These are phyloP conservation scores for Acrossocheilus fasciatus DNA, from an alignment of 2,797 vertebrate species.

Conservation along the genomic window DNA sequence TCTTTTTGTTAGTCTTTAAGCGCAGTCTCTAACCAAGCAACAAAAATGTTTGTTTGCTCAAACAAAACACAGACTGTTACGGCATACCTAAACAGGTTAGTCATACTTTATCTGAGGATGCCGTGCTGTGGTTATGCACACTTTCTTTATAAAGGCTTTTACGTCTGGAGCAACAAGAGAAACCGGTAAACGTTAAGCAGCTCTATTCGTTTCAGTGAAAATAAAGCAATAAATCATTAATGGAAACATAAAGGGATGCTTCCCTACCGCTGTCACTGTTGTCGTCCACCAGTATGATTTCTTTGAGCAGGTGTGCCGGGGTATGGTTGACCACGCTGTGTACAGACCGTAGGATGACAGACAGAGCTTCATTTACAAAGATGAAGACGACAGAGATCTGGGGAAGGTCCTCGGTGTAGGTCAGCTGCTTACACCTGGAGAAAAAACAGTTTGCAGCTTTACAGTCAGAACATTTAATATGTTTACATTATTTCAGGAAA, in stretches of 20 bases:
- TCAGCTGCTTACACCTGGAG: conserved; percentile 89
- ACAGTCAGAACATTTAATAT: not conserved
- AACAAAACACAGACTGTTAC: conserved; percentile 12
- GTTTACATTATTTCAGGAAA: not conserved
- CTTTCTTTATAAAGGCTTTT: not conserved
- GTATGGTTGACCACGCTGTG: conserved; percentile 98
- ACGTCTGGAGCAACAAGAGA: conserved; percentile 10
- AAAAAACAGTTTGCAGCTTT: conserved; percentile 27
- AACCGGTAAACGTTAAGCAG: not conserved
- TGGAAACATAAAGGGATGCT: not conserved
- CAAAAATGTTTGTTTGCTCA: conserved; percentile 10
- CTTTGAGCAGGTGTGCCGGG: conserved; percentile 92
- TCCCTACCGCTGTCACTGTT: conserved; percentile 93
- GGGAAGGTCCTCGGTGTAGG: conserved; percentile 86
- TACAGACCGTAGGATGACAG: conserved; percentile 94
- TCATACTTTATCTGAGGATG: conserved; percentile 20
- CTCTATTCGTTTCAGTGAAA: not conserved
- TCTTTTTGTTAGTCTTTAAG: conserved; percentile 21
- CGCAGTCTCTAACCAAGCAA: conserved; percentile 13
- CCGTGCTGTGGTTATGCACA: not conserved
- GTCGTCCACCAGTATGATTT: conserved; percentile 97
- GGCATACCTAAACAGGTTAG: conserved; percentile 5
- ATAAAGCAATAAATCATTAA: not conserved
- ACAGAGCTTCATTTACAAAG: conserved; percentile 96
- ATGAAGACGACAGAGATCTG: conserved; percentile 98